Evolutionary conservation across 2,888 invertebrate genomes (phyloP), one percentile per base, ranked within the genome.

Genomic region (Ophonus ardosiacus): DNA sequence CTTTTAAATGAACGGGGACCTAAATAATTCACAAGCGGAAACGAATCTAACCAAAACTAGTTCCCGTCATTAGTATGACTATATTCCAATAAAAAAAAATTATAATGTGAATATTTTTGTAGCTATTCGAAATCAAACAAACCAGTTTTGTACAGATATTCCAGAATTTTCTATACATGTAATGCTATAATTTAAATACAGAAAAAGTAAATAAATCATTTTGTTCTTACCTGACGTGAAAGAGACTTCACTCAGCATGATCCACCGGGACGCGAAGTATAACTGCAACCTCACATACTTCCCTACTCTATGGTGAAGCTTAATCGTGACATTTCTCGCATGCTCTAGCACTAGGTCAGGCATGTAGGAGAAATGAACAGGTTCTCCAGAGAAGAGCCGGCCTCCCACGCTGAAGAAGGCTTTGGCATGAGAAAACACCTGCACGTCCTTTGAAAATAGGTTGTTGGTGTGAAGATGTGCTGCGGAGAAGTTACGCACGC

Each of bases 171-270:
- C 24, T 24, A 31, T 31, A 31, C 31, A 31, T 4, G 5, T 5
- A n/a, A n/a, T n/a, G n/a, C n/a, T n/a, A n/a, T n/a, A n/a, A n/a
- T n/a, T n/a, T 7, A 24, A 10, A 51, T 51, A 51, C 1, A 51
- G 13, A 51, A 51, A 51, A 5, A 13, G 10, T 13, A 51, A 51
- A 51, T 10, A 51, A 8, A 51, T 31, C 31, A 5, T 13, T 51
- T 51, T 13, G 10, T 13, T 51, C 92, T 91, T 91, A 97, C 97
- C 95, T 88, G 97, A 97, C 89, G 94, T 94, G 90, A 97, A 97
- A 88, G 95, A 94, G 87, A 97, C 94, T 92, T 97, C 97, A 90
- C 97, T 96, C 89, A 97, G 93, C 93, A 97, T 94, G 90, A 97
- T 95, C 97, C 97, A 97, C 88, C 94, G 93, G 63, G 95, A 93